These are phyloP conservation scores for Rhinichthys osculus DNA, from an alignment of 2,797 vertebrate genomes.

Conservation along the genomic window DNA sequence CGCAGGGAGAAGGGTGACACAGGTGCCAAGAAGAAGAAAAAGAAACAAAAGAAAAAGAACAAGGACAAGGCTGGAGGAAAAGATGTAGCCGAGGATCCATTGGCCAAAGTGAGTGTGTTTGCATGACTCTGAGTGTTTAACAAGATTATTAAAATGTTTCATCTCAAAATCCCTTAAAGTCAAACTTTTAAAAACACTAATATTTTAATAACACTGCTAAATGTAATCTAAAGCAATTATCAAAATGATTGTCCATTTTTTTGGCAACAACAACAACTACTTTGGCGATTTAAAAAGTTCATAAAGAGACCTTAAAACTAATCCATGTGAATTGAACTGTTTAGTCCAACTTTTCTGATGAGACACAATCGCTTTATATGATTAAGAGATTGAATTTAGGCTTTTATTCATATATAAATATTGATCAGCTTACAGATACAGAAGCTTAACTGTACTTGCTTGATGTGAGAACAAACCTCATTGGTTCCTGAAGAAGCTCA, in stretches of 20 bases:
- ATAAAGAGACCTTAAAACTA: neutral
- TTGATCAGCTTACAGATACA: no score
- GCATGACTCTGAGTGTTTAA: neutral
- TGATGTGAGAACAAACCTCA: no score
- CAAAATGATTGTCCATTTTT: neutral
- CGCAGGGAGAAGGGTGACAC: constrained; percentile 87
- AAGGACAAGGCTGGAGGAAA: constrained; percentile 87
- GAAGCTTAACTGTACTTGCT: no score
- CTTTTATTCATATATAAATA: no score
- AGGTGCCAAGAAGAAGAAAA: constrained; percentile 98
- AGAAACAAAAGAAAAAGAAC: constrained; percentile 95
- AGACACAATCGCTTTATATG: neutral
- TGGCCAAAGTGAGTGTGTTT: constrained; percentile 82
- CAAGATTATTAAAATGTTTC: neutral
- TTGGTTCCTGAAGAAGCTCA: no score
- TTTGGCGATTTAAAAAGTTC: neutral
- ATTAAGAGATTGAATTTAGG: neutral
- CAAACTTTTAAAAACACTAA: neutral
- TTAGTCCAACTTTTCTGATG: neutral
- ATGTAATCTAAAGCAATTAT: neutral
- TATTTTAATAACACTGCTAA: neutral
- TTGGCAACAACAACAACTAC: no score
- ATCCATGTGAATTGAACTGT: no score
- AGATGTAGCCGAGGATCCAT: constrained; percentile 86
- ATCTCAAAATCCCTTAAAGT: neutral